Conservation (phyloP, 2,113 vertebrate genomes). For the Dendropsophus ebraccatus region DNA sequence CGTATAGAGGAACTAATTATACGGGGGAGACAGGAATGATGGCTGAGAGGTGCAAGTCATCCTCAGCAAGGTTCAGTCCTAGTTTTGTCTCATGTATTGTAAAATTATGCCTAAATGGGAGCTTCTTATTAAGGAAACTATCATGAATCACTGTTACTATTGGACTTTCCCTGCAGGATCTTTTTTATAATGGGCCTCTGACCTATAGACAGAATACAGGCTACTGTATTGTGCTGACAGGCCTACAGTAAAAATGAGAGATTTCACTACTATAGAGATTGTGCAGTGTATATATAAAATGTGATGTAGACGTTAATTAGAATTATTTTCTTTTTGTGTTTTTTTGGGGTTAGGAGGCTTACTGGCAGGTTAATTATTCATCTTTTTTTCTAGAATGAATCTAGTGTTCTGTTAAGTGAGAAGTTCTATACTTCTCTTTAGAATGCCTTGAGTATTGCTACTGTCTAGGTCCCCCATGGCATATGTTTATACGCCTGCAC, state of each 20-base stretch:
- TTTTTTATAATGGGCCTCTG: background rate
- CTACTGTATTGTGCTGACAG: background rate
- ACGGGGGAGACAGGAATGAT: background rate
- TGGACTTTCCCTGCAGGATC: background rate
- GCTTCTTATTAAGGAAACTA: too few species aligned
- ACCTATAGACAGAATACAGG: background rate
- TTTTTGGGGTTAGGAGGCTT: too few species aligned
- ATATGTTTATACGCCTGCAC: too few species aligned
- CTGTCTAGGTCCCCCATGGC: too few species aligned
- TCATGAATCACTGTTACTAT: background rate
- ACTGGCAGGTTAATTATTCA: too few species aligned
- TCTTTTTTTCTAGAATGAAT: too few species aligned
- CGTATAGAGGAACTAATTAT: conserved; percentile 21
- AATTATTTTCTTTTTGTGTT: too few species aligned
- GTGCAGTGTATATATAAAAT: background rate
- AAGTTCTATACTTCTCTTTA: too few species aligned
- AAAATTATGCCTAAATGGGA: background rate
- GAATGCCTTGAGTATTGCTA: too few species aligned
- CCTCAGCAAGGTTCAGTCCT: background rate
- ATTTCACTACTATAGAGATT: background rate
- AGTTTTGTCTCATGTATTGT: background rate
- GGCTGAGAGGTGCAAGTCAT: background rate
- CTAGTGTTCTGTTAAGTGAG: too few species aligned
- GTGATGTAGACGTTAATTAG: background rate
- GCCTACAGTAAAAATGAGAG: background rate